These are phyloP conservation scores for Aphidoletes aphidimyza DNA, from an alignment of 2,888 invertebrate species.

Conservation along the genomic window DNA sequence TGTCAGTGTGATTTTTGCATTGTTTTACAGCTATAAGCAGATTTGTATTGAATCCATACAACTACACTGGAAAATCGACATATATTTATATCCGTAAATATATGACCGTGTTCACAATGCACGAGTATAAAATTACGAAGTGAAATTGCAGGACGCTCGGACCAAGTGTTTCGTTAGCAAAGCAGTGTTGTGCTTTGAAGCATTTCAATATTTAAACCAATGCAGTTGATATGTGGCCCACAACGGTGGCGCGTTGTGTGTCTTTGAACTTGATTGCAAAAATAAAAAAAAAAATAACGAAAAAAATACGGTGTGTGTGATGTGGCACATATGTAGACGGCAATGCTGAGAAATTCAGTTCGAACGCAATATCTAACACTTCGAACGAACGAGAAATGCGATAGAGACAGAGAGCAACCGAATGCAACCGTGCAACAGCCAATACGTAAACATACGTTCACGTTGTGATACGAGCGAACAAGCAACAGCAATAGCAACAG, in stretches of 20 bases:
- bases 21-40: too few relatives aligned
- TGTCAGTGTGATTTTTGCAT: background rate
- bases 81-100: background rate
- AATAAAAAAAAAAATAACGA: too few relatives aligned
- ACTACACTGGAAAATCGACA: background rate
- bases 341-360: background rate
- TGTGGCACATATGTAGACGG: slow-evolving; percentile 12
- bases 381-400: background rate
- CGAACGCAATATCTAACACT: background rate
- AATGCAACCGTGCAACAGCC: slow-evolving; percentile 28
- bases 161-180: slow-evolving; percentile 29
- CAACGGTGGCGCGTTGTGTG: background rate
- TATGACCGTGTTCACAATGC: background rate
- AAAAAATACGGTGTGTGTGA: background rate
- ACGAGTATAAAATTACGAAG: background rate
- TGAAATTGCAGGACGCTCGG: background rate
- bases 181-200: background rate
- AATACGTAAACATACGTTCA: slow-evolving; percentile 12
- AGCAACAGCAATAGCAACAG: background rate
- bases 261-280: slow-evolving; percentile 11
- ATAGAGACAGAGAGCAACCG: background rate
- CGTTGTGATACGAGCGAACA: background rate
- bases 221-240: background rate
- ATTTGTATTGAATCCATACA: too few relatives aligned
- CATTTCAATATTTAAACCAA: background rate